A percentile compares a stretch with the other conserved stretches of the same genome.
These are phyloP conservation scores for Atherinosoma microstoma DNA, from an alignment of 2,797 vertebrate species.

Conservation along the genomic window DNA sequence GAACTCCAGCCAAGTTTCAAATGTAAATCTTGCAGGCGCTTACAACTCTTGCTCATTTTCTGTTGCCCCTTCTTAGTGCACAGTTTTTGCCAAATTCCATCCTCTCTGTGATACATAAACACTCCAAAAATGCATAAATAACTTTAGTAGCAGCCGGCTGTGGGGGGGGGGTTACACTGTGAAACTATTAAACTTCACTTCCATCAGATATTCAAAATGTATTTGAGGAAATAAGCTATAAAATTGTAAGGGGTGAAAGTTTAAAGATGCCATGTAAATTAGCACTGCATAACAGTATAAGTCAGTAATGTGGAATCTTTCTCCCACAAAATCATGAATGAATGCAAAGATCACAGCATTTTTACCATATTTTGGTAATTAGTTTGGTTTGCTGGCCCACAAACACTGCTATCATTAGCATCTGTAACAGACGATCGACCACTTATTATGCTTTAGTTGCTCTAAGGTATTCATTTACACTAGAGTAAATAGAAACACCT, in stretches of 20 bases:
- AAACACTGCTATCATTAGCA: background rate
- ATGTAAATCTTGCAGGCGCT: slow-evolving; percentile 49
- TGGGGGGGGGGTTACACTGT: slow-evolving; percentile 27
- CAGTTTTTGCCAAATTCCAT: slow-evolving; percentile 62
- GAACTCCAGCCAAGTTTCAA: slow-evolving; percentile 47
- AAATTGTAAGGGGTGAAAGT: slow-evolving; percentile 19
- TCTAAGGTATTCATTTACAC: background rate
- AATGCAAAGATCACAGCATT: background rate
- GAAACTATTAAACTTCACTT: slow-evolving; percentile 60
- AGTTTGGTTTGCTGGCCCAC: background rate
- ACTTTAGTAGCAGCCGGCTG: slow-evolving; percentile 38
- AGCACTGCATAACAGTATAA: background rate
- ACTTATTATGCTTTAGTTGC: background rate
- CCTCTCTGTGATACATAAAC: slow-evolving; percentile 62
- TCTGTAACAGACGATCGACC: background rate
- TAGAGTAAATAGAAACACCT: background rate
- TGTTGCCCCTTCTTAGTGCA: slow-evolving; percentile 28
- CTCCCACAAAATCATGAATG: background rate
- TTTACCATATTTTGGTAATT: background rate
- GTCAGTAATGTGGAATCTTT: background rate
- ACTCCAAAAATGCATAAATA: slow-evolving; percentile 57
- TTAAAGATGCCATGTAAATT: slow-evolving; percentile 14
- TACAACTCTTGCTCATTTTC: slow-evolving; percentile 19
- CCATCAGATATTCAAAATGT: slow-evolving; percentile 41
- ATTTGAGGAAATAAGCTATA: slow-evolving; percentile 47